A percentile compares a stretch with the other conserved stretches of the same genome.
Conservation (phyloP, 2,113 vertebrate species). For the Daphoenositta chrysoptera region DNA sequence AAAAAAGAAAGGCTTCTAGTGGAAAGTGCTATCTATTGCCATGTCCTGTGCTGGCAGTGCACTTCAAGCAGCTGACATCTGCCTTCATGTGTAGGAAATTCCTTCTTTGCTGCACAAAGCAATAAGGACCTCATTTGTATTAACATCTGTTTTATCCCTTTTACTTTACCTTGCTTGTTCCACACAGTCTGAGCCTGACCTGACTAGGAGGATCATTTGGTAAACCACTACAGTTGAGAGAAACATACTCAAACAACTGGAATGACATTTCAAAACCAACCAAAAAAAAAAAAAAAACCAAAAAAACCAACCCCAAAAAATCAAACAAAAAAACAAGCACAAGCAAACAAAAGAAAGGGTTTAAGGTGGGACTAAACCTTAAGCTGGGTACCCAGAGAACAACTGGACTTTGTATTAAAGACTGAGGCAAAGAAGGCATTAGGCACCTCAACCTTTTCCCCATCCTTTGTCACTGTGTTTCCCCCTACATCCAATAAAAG, state of each 20-base stretch:
- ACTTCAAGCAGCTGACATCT: neutral
- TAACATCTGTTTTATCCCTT: neutral
- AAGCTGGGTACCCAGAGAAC: neutral
- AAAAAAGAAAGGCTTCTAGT: neutral
- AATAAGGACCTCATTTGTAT: neutral
- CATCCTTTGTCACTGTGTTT: neutral
- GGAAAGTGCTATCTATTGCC: neutral
- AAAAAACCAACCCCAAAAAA: too few relatives aligned
- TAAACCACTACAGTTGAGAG: neutral
- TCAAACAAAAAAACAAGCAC: too few relatives aligned
- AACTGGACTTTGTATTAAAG: neutral
- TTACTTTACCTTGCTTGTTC: neutral
- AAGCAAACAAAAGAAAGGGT: neutral
- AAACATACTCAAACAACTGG: neutral
- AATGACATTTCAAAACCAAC: neutral
- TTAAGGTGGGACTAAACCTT: neutral
- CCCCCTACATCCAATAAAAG: neutral
- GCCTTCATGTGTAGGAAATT: neutral
- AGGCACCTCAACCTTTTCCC: neutral
- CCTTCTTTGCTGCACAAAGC: neutral
- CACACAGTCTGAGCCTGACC: neutral
- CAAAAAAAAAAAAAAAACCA: rapidly evolving
- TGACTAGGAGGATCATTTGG: neutral
- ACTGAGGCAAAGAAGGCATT: neutral
- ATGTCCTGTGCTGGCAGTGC: neutral